Conservation (phyloP, 2,888 invertebrate species). For the Arenicola marina region DNA sequence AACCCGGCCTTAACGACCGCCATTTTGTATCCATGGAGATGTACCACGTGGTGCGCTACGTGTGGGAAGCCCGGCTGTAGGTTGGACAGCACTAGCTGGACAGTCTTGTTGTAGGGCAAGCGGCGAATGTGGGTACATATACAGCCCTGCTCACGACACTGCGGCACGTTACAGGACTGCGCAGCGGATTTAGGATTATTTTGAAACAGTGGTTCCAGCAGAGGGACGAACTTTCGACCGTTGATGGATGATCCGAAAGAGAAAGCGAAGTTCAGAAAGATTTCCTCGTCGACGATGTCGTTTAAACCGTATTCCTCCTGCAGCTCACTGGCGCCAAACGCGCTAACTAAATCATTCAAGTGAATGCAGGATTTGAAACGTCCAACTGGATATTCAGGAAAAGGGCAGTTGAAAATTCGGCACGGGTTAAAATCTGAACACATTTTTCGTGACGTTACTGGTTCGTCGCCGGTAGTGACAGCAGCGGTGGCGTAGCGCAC, state of each 20-base stretch:
- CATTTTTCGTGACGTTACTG: background rate
- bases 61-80: background rate
- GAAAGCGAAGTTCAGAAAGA: constrained; percentile 12
- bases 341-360: background rate
- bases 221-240: constrained; percentile 1
- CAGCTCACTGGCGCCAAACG: background rate
- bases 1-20: background rate
- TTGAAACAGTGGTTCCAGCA: background rate
- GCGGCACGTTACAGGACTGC: too few species aligned
- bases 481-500: background rate
- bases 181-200: background rate
- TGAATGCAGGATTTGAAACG: constrained; percentile 13
- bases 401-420: constrained; percentile 19
- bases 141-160: too few species aligned
- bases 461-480: background rate
- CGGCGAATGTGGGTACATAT: background rate
- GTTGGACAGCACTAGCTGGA: constrained; percentile 2
- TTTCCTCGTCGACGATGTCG: constrained; percentile 1
- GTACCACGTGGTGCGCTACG: background rate
- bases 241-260: constrained; percentile 6
- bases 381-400: constrained; percentile 9
- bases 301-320: background rate
- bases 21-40: background rate
- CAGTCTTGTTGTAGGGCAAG: constrained; percentile 5
- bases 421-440: constrained; percentile 8